Evolutionary conservation across 2,888 invertebrate genomes (phyloP).

Genomic region (Agriopis aurantiaria): DNA sequence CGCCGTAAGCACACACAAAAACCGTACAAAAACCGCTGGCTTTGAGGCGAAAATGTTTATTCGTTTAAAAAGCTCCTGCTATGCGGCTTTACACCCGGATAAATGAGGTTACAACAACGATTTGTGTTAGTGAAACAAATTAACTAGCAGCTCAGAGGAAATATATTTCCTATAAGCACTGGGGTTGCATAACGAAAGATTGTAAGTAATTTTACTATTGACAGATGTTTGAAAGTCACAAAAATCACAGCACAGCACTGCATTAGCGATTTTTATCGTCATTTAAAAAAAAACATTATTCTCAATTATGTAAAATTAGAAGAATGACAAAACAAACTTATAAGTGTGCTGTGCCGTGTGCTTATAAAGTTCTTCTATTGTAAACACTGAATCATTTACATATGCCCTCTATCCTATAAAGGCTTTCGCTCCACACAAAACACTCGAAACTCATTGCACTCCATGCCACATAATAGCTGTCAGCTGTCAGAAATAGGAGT

Average conservation of each 20-base stretch:
- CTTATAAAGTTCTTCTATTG: background rate
- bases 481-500: conserved; percentile 13
- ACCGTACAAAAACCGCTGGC: conserved; percentile 15
- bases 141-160: background rate
- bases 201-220: too few species aligned
- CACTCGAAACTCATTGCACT: conserved; percentile 10
- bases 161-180: too few species aligned
- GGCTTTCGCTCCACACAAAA: conserved; percentile 4
- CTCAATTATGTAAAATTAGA: too few species aligned
- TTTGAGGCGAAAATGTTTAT: conserved; percentile 26
- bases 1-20: conserved; percentile 17
- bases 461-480: conserved; percentile 10
- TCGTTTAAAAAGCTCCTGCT: conserved; percentile 18
- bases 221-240: too few species aligned
- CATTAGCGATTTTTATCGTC: too few species aligned
- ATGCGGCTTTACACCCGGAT: conserved; percentile 23
- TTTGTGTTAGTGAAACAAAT: conserved; percentile 29
- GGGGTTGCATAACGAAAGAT: too few species aligned
- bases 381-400: too few species aligned
- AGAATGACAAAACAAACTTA: too few species aligned
- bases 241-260: too few species aligned
- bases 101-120: conserved; percentile 28
- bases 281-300: too few species aligned
- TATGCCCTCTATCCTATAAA: background rate
- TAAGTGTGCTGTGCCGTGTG: background rate